Conservation (phyloP, 2,888 invertebrate species). For the Teinopalpus imperialis region DNA sequence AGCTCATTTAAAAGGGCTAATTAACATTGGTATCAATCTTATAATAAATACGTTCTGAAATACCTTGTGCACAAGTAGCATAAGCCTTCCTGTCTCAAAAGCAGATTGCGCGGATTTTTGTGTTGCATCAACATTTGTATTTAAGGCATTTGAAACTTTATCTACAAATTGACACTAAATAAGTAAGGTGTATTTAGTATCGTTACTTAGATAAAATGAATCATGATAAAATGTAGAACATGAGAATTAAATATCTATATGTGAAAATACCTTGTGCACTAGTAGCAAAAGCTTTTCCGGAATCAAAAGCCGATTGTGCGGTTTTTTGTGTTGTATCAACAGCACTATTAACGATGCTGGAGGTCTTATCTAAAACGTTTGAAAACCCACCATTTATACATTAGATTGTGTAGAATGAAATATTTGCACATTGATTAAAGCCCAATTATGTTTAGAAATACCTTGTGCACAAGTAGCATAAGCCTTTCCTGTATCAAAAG, state of each 20-base stretch:
- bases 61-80: conserved; percentile 26
- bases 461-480: conserved; percentile 29
- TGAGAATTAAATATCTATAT: no score
- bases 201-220: no score
- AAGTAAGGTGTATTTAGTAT: no score
- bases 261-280: conserved; percentile 42
- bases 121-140: conserved; percentile 39
- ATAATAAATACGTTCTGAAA: no score
- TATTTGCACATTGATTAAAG: no score
- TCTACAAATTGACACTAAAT: conserved; percentile 37
- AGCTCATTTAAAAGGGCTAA: no score
- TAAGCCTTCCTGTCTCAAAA: conserved; percentile 44
- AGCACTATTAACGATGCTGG: conserved; percentile 33
- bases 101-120: conserved; percentile 52
- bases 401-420: no score
- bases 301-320: conserved; percentile 44
- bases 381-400: no score
- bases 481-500: conserved; percentile 38
- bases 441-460: no score
- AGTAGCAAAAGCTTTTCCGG: conserved; percentile 36
- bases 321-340: conserved; percentile 44
- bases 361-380: conserved; percentile 42
- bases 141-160: conserved; percentile 35
- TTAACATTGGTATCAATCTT: no score
- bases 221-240: no score